These are phyloP conservation scores for Bombus soroeensis DNA, from an alignment of 1,140 invertebrate species.

Conservation along the genomic window DNA sequence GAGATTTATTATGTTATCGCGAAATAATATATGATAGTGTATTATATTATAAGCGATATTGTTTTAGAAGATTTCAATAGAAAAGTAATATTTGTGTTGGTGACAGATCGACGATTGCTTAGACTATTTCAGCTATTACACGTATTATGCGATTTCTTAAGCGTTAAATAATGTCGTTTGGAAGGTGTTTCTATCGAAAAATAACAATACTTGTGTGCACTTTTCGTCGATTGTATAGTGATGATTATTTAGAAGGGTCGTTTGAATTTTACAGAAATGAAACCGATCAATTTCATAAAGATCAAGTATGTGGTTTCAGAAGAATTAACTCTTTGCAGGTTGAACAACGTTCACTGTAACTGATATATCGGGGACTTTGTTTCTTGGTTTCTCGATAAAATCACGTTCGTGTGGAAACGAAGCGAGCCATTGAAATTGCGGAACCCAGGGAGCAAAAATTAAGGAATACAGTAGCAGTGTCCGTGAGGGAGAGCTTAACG, in stretches of 20 bases:
- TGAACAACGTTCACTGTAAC: too few relatives aligned
- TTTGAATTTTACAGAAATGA: too few relatives aligned
- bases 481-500: conserved; percentile 6
- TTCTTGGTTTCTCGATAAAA: background rate
- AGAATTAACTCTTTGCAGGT: background rate
- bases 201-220: too few relatives aligned
- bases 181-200: too few relatives aligned
- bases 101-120: too few relatives aligned
- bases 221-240: too few relatives aligned
- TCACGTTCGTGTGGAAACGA: background rate
- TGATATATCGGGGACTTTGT: background rate
- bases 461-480: background rate
- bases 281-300: background rate
- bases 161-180: too few relatives aligned
- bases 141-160: too few relatives aligned
- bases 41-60: background rate
- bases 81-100: too few relatives aligned
- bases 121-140: too few relatives aligned
- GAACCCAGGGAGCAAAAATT: background rate
- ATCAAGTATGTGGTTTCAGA: background rate
- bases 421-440: background rate
- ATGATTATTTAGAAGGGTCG: too few relatives aligned
- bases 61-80: too few relatives aligned
- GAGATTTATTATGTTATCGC: background rate
- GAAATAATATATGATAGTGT: background rate